Conservation (phyloP, 2,888 invertebrate species). For the Scaptomyza flava region DNA sequence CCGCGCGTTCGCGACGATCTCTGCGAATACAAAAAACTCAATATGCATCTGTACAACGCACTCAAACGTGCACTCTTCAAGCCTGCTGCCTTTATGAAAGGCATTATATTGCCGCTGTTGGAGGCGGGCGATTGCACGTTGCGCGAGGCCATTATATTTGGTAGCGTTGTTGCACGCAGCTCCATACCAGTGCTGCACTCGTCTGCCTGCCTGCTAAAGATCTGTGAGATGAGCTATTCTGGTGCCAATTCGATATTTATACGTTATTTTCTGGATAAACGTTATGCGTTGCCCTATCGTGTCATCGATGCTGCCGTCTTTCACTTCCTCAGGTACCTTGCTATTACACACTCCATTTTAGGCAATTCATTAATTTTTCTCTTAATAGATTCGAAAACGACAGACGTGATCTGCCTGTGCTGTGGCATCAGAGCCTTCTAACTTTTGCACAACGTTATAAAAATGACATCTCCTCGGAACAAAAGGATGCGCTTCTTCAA, state of each 20-base stretch:
- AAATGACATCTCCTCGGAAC: conserved; percentile 96
- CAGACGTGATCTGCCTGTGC: conserved; percentile 93
- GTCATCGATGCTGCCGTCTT: conserved; percentile 97
- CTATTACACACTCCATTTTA: background rate
- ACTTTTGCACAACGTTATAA: conserved; percentile 98
- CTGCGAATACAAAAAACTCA: conserved; percentile 96
- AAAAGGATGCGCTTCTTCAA: conserved; percentile 93
- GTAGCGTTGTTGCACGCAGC: conserved; percentile 94
- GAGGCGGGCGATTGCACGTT: conserved; percentile 97
- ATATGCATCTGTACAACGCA: conserved; percentile 98
- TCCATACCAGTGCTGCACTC: conserved; percentile 98
- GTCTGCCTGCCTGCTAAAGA: conserved; percentile 96
- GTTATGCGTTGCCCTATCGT: conserved; percentile 97
- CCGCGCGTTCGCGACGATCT: conserved; percentile 98
- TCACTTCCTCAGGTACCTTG: conserved; percentile 93
- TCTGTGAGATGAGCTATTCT: conserved; percentile 98
- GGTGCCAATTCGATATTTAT: conserved; percentile 98
- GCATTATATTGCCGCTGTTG: conserved; percentile 89
- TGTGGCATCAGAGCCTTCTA: conserved; percentile 98
- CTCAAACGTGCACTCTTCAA: conserved; percentile 96
- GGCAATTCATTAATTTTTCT: background rate
- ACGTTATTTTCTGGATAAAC: conserved; percentile 97
- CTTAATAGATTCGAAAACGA: conserved; percentile 91
- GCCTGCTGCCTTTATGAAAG: conserved; percentile 99
- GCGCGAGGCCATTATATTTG: conserved; percentile 97